A percentile compares a stretch with the other conserved stretches of the same genome.
These are phyloP conservation scores for Panthera leo DNA, from an alignment of 2,113 vertebrate genomes.

Conservation along the genomic window DNA sequence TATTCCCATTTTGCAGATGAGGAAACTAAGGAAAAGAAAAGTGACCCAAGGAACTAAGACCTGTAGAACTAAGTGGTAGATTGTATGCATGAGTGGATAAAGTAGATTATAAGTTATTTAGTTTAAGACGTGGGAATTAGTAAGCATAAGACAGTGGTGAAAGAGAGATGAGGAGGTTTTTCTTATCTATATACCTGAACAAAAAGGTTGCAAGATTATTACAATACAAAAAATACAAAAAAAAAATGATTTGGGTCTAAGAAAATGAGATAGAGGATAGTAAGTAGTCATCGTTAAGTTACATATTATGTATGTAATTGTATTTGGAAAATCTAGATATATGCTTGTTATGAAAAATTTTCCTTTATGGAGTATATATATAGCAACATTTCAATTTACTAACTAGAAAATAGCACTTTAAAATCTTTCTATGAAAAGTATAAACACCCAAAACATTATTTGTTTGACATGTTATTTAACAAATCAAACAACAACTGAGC, in stretches of 20 bases:
- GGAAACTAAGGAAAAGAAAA: slow-evolving; percentile 27
- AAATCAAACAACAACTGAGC: not conserved
- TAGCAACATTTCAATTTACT: not conserved
- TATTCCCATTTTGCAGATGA: not conserved
- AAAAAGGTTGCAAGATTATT: not conserved
- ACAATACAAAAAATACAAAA: not conserved
- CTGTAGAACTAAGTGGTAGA: not conserved
- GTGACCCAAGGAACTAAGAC: not conserved
- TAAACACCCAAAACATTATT: not conserved
- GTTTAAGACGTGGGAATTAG: not conserved
- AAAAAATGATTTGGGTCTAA: not conserved
- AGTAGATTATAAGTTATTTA: not conserved
- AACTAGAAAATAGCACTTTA: slow-evolving; percentile 20
- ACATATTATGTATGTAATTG: not conserved
- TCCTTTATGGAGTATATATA: not conserved
- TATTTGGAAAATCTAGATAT: not conserved
- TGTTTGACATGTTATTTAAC: slow-evolving; percentile 18
- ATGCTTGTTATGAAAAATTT: not conserved
- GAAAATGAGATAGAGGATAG: not conserved
- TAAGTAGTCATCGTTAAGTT: not conserved
- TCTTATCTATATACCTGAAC: not conserved
- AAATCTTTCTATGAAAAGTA: slow-evolving; percentile 6
- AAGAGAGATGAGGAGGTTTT: not conserved
- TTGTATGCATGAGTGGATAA: not conserved
- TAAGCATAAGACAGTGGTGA: not conserved